Evolutionary conservation across 2,797 vertebrate genomes (phyloP).

Genomic region (Acanthurus lineatus): DNA sequence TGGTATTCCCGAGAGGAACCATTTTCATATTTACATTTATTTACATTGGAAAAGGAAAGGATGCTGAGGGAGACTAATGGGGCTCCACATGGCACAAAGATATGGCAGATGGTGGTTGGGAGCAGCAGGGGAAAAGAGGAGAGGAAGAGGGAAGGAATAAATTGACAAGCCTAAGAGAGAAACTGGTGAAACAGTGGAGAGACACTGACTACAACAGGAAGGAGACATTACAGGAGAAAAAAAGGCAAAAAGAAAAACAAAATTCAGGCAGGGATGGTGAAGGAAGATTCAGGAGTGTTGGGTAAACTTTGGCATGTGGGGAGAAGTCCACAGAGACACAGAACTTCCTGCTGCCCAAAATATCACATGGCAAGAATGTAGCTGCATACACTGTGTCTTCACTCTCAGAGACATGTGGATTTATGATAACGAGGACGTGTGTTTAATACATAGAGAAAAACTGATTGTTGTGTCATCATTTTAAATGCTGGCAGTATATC

Average conservation of each 20-base stretch:
- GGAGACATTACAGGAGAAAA: too few relatives aligned
- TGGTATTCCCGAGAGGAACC: constrained; percentile 5
- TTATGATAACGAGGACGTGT: not conserved
- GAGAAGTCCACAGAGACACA: not conserved
- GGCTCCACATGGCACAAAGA: constrained; percentile 38
- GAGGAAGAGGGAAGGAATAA: not conserved
- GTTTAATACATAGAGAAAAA: too few relatives aligned
- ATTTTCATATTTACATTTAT: constrained; percentile 9
- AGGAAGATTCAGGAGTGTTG: too few relatives aligned
- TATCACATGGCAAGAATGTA: constrained; percentile 20
- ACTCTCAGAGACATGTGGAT: constrained; percentile 5
- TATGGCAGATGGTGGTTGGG: constrained; percentile 41
- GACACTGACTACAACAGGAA: not conserved
- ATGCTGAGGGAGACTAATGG: constrained; percentile 28
- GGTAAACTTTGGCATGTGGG: constrained; percentile 1
- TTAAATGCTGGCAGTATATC: too few relatives aligned
- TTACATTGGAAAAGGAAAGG: not conserved
- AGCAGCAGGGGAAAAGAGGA: constrained; percentile 18
- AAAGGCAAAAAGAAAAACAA: too few relatives aligned
- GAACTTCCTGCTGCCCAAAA: constrained; percentile 22
- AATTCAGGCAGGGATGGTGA: too few relatives aligned
- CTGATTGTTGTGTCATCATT: too few relatives aligned
- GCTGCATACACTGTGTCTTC: not conserved
- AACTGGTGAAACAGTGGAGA: not conserved
- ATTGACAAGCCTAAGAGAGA: not conserved